Conservation (phyloP, 2,113 vertebrate species). For the Cyanoderma ruficeps region DNA sequence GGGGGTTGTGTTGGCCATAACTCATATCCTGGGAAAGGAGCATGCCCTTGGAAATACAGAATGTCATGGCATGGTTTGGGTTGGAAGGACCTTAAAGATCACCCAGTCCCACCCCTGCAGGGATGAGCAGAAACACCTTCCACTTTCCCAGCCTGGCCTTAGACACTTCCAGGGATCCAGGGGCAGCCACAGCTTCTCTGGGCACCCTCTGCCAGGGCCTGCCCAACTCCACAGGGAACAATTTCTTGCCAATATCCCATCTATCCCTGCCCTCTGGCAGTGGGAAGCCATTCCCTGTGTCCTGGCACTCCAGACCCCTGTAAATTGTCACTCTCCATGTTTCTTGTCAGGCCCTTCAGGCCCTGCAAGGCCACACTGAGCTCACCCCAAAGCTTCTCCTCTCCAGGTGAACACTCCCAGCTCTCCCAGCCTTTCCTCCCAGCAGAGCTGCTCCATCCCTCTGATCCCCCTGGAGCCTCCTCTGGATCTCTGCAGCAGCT, state of each 20-base stretch:
- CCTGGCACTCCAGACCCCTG: not conserved
- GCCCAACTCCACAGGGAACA: accelerated
- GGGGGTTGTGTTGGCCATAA: not conserved
- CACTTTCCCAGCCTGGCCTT: not conserved
- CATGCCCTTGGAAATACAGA: not conserved
- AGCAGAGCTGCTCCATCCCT: not conserved
- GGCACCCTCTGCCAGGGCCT: not conserved
- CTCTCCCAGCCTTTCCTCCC: not conserved
- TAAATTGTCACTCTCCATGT: not conserved
- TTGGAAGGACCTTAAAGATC: not conserved
- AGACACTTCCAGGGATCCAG: not conserved
- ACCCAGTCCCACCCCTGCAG: not conserved
- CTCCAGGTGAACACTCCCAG: not conserved
- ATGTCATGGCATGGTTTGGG: not conserved
- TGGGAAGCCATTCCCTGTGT: not conserved
- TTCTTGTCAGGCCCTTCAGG: not conserved
- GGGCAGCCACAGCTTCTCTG: not conserved
- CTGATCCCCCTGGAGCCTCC: no score
- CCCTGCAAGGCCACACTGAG: not conserved
- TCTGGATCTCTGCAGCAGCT: no score
- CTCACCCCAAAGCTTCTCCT: not conserved
- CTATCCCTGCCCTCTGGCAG: not conserved
- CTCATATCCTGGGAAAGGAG: not conserved
- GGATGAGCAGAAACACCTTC: not conserved
- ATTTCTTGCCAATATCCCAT: not conserved